A percentile compares a stretch with the other conserved stretches of the same genome.
Conservation (phyloP, 1,140 invertebrate genomes). For the Hycleus cichorii region DNA sequence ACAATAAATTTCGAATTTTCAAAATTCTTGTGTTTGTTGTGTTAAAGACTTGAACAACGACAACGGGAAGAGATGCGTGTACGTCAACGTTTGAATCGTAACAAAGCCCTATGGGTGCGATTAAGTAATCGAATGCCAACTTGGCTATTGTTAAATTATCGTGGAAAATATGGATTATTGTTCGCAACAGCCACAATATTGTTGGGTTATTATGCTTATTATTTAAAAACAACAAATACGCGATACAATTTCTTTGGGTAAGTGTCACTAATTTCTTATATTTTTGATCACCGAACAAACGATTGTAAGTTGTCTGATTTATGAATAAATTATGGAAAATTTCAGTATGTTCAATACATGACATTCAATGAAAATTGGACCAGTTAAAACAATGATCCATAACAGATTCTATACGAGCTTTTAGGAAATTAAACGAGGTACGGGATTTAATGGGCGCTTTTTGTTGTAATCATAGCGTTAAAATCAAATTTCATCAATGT, state of each 20-base stretch:
- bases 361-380: conserved; percentile 35
- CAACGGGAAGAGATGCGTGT: conserved; percentile 44
- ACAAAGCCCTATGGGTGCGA: conserved; percentile 30
- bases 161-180: conserved; percentile 40
- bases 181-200: conserved; percentile 48
- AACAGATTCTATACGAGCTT: conserved; percentile 35
- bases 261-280: conserved; percentile 4
- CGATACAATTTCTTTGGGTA: conserved; percentile 27
- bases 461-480: no score
- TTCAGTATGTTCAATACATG: conserved; percentile 36
- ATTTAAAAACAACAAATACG: conserved; percentile 40
- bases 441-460: no score
- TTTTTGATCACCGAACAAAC: background rate
- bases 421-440: background rate
- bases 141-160: conserved; percentile 34
- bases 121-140: conserved; percentile 32
- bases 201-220: conserved; percentile 47
- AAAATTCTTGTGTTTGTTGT: background rate
- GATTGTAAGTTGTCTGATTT: no score
- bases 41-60: conserved; percentile 47
- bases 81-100: conserved; percentile 35
- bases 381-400: conserved; percentile 32
- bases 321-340: background rate
- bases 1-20: background rate
- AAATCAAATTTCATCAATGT: no score